Base-by-base conservation (phyloP, 2,113 vertebrate genomes). In the mouse (Mus musculus) region DNA sequence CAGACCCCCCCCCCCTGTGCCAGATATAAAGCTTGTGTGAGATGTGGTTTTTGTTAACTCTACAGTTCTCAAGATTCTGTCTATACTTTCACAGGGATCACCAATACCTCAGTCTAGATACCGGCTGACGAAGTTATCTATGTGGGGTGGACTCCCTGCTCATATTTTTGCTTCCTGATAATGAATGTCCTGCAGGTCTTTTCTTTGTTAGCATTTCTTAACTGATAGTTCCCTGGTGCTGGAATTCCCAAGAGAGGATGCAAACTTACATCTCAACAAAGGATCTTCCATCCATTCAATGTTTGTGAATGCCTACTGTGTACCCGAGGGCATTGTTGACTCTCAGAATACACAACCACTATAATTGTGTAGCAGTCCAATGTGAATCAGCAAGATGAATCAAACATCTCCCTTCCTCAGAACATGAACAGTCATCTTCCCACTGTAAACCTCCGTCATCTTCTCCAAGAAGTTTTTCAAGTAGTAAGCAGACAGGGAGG, bases 1-100 rank as follows among this genome's bases (percentile, higher is more conserved):
- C 63, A 36, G 86, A 39, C 20, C 2, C 33, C 65, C 49, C 20
- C 2, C 33, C 65, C 49, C 22, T 20, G 61, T 11, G 33, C 46
- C 76, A 36, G 59, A 59, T 20, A 28, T 30, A 33, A 39, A 91
- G 26, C 36, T 76, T 36, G 5, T 39, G 76, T 42, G 16, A 92
- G 72, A 56, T 13, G 82, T 52, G 54, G 67, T 85, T 93, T 93
- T 80, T 63, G 67, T 93, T 93, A 95, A 95, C 59, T 24, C 52
- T 91, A 93, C 52, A 49, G 1, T 77, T 77, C 78, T 85, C n/a
- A 28, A 59, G 67, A 33, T 87, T 82, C 77, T 42, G 9, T 16
- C 80, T 85, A 4, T 7, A 67, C 36, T 33, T 65, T 89, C 22
- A 69, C 63, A 33, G 17, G 19, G 10, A 46, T 42, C 63, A 36